These are phyloP conservation scores for Lathamus discolor DNA, from an alignment of 2,113 vertebrate genomes.

Conservation along the genomic window DNA sequence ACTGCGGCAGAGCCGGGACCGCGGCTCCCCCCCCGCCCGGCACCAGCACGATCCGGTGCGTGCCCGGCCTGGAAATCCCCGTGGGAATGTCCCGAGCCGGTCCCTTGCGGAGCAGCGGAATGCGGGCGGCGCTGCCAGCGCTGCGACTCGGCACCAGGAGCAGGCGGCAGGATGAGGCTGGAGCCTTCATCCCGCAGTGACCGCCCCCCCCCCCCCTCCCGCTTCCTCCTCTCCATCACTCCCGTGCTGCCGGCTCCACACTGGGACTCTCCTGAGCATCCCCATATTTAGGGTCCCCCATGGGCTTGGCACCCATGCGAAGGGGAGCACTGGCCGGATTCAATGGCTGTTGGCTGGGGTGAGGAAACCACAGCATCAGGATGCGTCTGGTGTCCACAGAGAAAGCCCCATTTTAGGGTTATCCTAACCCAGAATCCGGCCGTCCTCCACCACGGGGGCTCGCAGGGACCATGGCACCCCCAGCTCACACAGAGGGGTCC, in stretches of 20 bases:
- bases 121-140: background rate
- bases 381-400: background rate
- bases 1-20: background rate
- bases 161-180: background rate
- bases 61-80: slow-evolving; percentile 63
- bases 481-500: accelerated
- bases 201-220: accelerated
- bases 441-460: accelerated
- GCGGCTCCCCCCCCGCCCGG: too few relatives aligned
- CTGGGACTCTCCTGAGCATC: background rate
- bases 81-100: slow-evolving; percentile 7
- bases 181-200: background rate
- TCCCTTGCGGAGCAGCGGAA: slow-evolving; percentile 4
- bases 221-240: background rate
- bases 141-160: background rate
- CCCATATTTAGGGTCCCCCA: background rate
- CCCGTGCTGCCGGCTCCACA: accelerated
- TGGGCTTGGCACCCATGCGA: background rate
- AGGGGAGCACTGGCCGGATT: accelerated
- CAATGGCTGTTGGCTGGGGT: background rate
- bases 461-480: background rate
- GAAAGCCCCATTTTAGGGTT: background rate
- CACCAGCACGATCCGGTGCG: background rate
- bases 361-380: slow-evolving; percentile 15
- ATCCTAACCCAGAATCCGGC: background rate